These are phyloP conservation scores for Pocillopora grandis DNA, from an alignment of 92 coral and sea anemone genomes.

Conservation along the genomic window DNA sequence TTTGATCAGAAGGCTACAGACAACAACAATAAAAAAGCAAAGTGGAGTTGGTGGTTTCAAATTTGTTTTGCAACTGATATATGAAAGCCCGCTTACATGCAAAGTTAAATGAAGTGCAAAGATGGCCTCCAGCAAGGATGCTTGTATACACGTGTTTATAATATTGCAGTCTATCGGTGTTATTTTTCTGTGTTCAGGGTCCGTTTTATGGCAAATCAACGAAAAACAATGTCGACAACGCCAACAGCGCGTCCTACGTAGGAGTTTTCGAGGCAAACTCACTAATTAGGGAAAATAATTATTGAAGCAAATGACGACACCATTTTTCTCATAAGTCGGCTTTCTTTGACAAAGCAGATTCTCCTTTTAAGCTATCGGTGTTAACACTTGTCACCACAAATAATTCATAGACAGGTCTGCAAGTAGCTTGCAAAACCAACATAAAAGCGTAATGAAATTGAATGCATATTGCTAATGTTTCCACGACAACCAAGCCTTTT, in stretches of 20 bases:
- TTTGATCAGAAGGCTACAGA: not conserved
- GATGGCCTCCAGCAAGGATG: not conserved
- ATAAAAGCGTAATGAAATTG: not conserved
- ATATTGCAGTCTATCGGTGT: not conserved
- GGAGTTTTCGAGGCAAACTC: slow-evolving; percentile 9
- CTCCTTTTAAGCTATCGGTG: not conserved
- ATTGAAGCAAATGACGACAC: not conserved
- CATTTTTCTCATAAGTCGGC: not conserved
- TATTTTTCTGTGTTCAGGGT: not conserved
- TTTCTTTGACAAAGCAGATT: not conserved
- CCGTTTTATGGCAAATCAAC: not conserved
- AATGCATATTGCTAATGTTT: slow-evolving; percentile 4
- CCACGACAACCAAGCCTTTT: slow-evolving; percentile 17
- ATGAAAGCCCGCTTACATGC: not conserved
- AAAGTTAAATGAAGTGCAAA: not conserved
- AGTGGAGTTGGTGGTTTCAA: not conserved
- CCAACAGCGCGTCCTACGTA: not conserved
- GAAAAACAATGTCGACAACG: not conserved
- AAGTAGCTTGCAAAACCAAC: slow-evolving; percentile 2
- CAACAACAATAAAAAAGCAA: not conserved
- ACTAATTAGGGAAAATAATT: slow-evolving; percentile 7
- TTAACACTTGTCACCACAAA: not conserved
- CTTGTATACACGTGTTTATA: not conserved
- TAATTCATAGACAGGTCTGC: slow-evolving; percentile 5
- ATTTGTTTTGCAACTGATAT: not conserved